Evolutionary conservation across 2,797 vertebrate genomes (phyloP).

Genomic region (Anguilla marmorata): DNA sequence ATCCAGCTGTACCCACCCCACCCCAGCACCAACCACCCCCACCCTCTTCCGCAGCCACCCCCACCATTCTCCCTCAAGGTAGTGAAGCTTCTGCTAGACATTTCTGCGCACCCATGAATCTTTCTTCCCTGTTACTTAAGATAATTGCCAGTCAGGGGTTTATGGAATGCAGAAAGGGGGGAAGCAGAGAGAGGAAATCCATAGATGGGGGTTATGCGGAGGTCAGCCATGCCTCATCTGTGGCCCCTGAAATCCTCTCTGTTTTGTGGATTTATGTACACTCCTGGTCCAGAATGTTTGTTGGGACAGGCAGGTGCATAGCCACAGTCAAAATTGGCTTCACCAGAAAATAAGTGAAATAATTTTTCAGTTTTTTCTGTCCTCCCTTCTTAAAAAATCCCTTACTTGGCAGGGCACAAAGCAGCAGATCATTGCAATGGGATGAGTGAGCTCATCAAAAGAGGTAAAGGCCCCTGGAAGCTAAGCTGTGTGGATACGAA

Average conservation of each 20-base stretch:
- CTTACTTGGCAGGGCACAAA: neutral
- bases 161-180: constrained; percentile 27
- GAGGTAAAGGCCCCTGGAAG: constrained; percentile 4
- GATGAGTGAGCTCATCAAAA: constrained; percentile 3
- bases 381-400: neutral
- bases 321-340: neutral
- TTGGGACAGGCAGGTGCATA: neutral
- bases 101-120: constrained; percentile 27
- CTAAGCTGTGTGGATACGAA: neutral
- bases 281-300: neutral
- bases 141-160: constrained; percentile 33
- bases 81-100: constrained; percentile 1
- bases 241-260: constrained; percentile 15
- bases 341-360: neutral
- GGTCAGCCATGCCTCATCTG: constrained; percentile 29
- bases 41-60: constrained; percentile 18
- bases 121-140: constrained; percentile 36
- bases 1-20: constrained; percentile 11
- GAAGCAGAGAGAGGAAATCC: constrained; percentile 34
- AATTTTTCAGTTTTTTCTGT: neutral
- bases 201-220: constrained; percentile 27
- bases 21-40: constrained; percentile 11
- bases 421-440: neutral
- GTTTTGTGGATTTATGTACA: neutral
- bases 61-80: constrained; percentile 34